These are phyloP conservation scores for Gymnoscelis rufifasciata DNA, from an alignment of 2,888 invertebrate species.

Conservation along the genomic window DNA sequence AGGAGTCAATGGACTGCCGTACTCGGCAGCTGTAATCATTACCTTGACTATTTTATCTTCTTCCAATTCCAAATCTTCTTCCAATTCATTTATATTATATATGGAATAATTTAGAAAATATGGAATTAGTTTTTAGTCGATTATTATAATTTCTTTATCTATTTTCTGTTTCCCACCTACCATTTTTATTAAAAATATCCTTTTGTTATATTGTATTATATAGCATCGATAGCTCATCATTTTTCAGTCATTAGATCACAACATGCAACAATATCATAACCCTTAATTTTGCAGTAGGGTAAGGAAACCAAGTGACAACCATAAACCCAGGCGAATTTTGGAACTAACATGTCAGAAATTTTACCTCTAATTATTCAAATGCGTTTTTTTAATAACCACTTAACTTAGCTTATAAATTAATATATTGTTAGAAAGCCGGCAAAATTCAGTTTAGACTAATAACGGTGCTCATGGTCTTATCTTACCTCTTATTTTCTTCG, in stretches of 20 bases:
- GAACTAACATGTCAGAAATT: background rate
- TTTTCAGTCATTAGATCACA: background rate
- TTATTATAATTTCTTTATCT: no score
- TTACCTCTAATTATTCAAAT: background rate
- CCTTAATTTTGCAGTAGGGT: background rate
- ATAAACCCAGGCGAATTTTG: background rate
- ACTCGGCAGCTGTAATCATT: no score
- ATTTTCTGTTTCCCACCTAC: no score
- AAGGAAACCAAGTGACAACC: background rate
- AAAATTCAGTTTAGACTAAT: background rate
- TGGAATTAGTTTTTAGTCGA: no score
- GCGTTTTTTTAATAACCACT: background rate
- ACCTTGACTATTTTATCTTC: no score
- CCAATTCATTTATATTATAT: no score
- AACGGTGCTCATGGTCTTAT: background rate
- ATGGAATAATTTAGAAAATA: no score
- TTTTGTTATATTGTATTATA: no score
- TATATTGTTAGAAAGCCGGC: background rate
- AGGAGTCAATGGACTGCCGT: no score
- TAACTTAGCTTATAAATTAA: background rate
- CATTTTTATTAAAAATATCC: no score
- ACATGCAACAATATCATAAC: background rate
- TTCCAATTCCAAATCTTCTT: no score
- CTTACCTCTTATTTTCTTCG: background rate
- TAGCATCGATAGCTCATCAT: background rate